Percentiles rank a stretch among this genome's conserved stretches.
These are phyloP conservation scores for Panurus biarmicus DNA, from an alignment of 2,113 vertebrate species.

Conservation along the genomic window DNA sequence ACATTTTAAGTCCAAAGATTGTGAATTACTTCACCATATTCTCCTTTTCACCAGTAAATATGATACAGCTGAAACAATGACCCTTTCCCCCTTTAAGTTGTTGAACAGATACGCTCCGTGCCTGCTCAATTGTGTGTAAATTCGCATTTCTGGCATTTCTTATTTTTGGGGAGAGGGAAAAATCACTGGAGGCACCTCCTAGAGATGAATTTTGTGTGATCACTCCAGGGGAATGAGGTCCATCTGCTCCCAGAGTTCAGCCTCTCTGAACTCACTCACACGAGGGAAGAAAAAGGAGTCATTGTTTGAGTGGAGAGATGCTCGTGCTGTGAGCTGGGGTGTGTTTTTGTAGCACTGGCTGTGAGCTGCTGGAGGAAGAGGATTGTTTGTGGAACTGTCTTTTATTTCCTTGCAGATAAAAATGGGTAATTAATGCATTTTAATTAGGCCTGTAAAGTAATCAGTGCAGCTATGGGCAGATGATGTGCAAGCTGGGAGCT, in stretches of 20 bases:
- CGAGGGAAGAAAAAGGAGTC: background rate
- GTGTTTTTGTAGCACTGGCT: background rate
- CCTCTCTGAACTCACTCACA: background rate
- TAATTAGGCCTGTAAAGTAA: background rate
- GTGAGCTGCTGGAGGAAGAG: background rate
- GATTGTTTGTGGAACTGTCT: background rate
- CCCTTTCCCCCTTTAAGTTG: background rate
- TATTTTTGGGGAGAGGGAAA: background rate
- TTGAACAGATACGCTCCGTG: background rate
- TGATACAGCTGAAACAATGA: background rate
- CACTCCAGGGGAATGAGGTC: background rate
- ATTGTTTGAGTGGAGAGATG: background rate
- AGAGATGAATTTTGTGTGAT: background rate
- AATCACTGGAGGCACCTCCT: background rate
- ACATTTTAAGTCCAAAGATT: background rate
- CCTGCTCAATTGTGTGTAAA: background rate
- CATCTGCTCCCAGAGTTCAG: background rate
- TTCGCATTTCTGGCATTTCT: background rate
- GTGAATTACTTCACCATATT: background rate
- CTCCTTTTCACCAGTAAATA: background rate
- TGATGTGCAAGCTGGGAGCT: background rate
- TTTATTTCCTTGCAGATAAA: background rate
- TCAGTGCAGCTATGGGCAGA: background rate
- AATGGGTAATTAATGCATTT: background rate
- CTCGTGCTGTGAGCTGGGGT: background rate